Percentiles rank a stretch among this genome's conserved stretches.
Evolutionary conservation across 2,888 invertebrate species (phyloP).

Genomic region (Zhuqinia jingwanae): DNA sequence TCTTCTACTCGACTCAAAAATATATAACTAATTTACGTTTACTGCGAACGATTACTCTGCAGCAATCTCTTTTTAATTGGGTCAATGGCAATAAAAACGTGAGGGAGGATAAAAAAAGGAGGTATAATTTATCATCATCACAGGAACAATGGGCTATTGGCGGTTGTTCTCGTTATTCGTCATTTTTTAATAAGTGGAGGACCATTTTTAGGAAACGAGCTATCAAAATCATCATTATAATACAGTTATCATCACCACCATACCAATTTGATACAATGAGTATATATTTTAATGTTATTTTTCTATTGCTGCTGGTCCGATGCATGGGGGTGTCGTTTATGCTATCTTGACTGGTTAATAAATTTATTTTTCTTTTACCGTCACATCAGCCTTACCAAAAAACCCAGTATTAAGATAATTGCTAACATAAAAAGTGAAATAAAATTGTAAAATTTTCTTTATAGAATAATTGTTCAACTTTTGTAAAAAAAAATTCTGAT

Average conservation of each 20-base stretch:
- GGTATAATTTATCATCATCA: slow-evolving; percentile 55
- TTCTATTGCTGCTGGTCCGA: neutral
- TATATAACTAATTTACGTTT: slow-evolving; percentile 56
- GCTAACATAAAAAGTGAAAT: too few species aligned
- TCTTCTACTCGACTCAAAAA: too few species aligned
- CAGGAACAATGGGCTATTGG: neutral
- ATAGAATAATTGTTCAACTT: too few species aligned
- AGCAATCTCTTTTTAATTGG: slow-evolving; percentile 66
- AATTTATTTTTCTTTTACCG: slow-evolving; percentile 64
- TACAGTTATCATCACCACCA: neutral
- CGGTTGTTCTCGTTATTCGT: slow-evolving; percentile 36
- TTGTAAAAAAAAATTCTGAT: too few species aligned
- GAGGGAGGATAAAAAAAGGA: slow-evolving; percentile 37
- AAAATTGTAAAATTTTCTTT: too few species aligned
- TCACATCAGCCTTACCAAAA: too few species aligned
- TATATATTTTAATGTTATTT: too few species aligned
- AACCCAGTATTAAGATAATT: too few species aligned
- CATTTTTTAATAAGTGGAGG: slow-evolving; percentile 24
- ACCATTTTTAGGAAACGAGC: slow-evolving; percentile 35
- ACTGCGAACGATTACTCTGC: slow-evolving; percentile 31
- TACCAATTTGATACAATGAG: too few species aligned
- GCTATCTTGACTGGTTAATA: slow-evolving; percentile 67
- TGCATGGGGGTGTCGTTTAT: neutral
- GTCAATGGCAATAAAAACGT: slow-evolving; percentile 25
- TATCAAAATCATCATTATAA: slow-evolving; percentile 25